Evolutionary conservation across 2,888 invertebrate genomes (phyloP).

Genomic region (Acleris cristana): DNA sequence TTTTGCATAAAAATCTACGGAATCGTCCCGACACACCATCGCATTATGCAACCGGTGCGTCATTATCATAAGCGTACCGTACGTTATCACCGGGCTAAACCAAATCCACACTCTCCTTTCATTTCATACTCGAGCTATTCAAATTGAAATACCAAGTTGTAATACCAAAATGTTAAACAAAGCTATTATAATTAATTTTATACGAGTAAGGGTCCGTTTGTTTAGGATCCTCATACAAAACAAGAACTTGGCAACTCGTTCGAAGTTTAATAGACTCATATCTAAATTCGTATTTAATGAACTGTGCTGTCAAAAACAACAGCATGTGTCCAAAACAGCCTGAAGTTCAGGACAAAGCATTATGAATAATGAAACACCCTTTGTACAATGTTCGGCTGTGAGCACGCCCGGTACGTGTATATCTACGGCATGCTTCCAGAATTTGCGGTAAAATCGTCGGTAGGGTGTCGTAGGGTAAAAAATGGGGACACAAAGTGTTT

Average conservation of each 20-base stretch:
- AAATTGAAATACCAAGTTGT: conserved; percentile 11
- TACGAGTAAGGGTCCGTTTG: conserved; percentile 37
- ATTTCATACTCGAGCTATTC: conserved; percentile 16
- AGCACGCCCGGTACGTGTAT: conserved; percentile 40
- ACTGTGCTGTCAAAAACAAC: conserved; percentile 67
- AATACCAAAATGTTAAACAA: conserved; percentile 1
- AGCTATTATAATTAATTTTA: conserved; percentile 16
- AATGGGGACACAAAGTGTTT: conserved; percentile 79
- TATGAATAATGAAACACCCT: conserved; percentile 81
- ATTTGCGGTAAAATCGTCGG: conserved; percentile 54
- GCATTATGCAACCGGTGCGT: conserved; percentile 74
- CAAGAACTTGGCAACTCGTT: conserved; percentile 34
- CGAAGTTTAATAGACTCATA: conserved; percentile 37
- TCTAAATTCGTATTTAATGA: conserved; percentile 40
- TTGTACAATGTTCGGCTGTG: conserved; percentile 56
- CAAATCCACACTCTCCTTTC: conserved; percentile 17
- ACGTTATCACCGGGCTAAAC: conserved; percentile 32
- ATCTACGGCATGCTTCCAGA: conserved; percentile 47
- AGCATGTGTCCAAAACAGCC: conserved; percentile 64
- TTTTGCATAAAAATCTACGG: conserved; percentile 66
- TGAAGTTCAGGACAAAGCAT: conserved; percentile 74
- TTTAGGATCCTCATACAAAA: conserved; percentile 40
- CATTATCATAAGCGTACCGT: conserved; percentile 66
- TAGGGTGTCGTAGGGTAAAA: conserved; percentile 67
- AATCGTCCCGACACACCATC: conserved; percentile 63